Conservation (phyloP, 2,888 invertebrate species). For the Zonitis immaculata region DNA sequence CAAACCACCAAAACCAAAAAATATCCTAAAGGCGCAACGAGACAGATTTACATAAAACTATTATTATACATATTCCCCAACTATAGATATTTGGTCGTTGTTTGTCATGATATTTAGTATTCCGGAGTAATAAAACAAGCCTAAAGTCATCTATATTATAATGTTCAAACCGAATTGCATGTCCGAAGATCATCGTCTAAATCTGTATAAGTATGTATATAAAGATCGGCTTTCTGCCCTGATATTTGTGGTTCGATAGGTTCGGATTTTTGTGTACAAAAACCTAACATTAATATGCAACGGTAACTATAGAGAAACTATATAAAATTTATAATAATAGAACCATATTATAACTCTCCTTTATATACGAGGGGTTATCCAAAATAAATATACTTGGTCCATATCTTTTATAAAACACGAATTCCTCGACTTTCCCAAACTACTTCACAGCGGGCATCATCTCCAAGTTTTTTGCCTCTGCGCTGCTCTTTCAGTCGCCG, state of each 20-base stretch:
- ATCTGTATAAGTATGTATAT: too few relatives aligned
- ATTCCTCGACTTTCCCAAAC: too few relatives aligned
- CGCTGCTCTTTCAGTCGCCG: too few relatives aligned
- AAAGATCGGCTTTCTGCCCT: slow-evolving; percentile 5
- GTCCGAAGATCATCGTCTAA: slow-evolving; percentile 22
- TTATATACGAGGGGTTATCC: too few relatives aligned
- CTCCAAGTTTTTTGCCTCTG: too few relatives aligned
- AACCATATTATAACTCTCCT: too few relatives aligned
- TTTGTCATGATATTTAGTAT: slow-evolving; percentile 4
- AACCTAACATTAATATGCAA: neutral
- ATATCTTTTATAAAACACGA: too few relatives aligned
- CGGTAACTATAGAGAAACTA: neutral
- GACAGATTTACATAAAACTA: slow-evolving; percentile 4
- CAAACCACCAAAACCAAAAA: too few relatives aligned
- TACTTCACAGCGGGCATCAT: too few relatives aligned
- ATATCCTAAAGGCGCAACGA: neutral
- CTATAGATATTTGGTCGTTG: slow-evolving; percentile 8
- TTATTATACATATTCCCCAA: slow-evolving; percentile 2
- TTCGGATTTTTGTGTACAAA: too few relatives aligned
- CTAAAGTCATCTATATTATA: slow-evolving; percentile 16
- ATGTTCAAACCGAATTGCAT: slow-evolving; percentile 25
- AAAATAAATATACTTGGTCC: too few relatives aligned
- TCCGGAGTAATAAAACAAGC: slow-evolving; percentile 4
- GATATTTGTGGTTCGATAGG: slow-evolving; percentile 20
- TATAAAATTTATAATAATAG: neutral